Percentiles rank a stretch among this genome's conserved stretches.
Conservation (phyloP, 2,797 vertebrate genomes). For the Taeniopygia guttata region DNA sequence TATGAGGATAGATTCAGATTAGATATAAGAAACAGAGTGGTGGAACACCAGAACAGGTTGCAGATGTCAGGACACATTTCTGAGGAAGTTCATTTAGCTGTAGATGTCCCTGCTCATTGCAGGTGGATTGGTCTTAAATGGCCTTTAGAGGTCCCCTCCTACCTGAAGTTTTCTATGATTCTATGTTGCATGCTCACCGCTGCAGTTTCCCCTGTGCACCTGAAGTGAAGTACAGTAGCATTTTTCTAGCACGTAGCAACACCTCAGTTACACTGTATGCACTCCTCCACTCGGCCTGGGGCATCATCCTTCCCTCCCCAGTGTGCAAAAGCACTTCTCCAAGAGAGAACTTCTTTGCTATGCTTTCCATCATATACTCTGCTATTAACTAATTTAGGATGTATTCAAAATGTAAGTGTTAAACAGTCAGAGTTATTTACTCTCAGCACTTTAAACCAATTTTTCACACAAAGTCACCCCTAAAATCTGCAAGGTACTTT, state of each 20-base stretch:
- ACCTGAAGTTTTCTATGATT: background rate
- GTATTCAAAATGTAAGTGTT: background rate
- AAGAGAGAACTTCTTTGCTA: background rate
- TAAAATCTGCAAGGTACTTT: background rate
- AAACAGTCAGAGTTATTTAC: background rate
- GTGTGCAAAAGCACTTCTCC: background rate
- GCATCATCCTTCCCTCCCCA: background rate
- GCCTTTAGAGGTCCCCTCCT: background rate
- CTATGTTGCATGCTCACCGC: background rate
- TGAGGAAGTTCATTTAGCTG: background rate
- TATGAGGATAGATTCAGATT: background rate
- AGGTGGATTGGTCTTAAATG: background rate
- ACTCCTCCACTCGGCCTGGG: background rate
- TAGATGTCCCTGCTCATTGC: background rate
- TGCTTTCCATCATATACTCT: background rate
- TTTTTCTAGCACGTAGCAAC: background rate
- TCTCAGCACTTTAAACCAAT: background rate
- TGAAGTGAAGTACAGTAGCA: background rate
- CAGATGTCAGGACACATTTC: background rate
- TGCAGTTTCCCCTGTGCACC: background rate
- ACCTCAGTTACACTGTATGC: background rate
- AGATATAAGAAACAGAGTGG: too few species aligned
- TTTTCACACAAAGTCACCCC: background rate
- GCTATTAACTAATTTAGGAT: background rate
- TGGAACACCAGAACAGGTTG: background rate